Conservation (phyloP, 2,888 invertebrate species). For the Sialis fuliginosa region DNA sequence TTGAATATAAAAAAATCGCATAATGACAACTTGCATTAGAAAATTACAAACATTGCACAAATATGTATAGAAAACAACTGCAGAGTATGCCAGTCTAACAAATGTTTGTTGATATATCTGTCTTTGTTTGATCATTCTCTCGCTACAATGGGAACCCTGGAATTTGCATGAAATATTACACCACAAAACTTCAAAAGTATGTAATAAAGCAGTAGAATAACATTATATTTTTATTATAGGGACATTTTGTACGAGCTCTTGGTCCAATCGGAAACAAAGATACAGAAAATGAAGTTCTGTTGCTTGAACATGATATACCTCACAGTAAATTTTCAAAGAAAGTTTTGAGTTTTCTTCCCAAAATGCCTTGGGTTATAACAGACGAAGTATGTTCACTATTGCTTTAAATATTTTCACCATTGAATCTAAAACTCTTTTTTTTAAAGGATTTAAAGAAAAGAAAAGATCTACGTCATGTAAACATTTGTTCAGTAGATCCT, state of each 20-base stretch:
- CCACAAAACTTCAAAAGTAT: neutral
- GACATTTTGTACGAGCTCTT: constrained; percentile 87
- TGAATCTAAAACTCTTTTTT: neutral
- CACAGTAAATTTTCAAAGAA: constrained; percentile 90
- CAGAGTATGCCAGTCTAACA: neutral
- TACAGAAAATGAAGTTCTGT: constrained; percentile 91
- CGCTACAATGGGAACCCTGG: too few species aligned
- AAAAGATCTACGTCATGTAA: constrained; percentile 66
- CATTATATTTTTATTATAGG: constrained; percentile 26
- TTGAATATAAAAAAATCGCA: too few species aligned
- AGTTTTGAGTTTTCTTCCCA: constrained; percentile 80
- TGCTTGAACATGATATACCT: constrained; percentile 93
- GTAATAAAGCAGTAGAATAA: neutral
- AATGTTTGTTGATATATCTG: neutral
- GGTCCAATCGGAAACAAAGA: constrained; percentile 86
- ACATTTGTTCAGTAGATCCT: constrained; percentile 92
- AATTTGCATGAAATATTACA: too few species aligned
- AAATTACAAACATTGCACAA: too few species aligned
- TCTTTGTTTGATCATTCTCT: neutral
- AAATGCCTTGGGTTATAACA: constrained; percentile 76
- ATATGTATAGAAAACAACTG: neutral
- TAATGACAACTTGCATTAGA: too few species aligned
- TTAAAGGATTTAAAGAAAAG: constrained; percentile 56
- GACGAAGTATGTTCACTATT: constrained; percentile 40
- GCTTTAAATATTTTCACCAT: neutral